phyloP scores from a whole-genome alignment of 2,888 invertebrate species.

The Chaetogeoica ovagalla region DNA sequence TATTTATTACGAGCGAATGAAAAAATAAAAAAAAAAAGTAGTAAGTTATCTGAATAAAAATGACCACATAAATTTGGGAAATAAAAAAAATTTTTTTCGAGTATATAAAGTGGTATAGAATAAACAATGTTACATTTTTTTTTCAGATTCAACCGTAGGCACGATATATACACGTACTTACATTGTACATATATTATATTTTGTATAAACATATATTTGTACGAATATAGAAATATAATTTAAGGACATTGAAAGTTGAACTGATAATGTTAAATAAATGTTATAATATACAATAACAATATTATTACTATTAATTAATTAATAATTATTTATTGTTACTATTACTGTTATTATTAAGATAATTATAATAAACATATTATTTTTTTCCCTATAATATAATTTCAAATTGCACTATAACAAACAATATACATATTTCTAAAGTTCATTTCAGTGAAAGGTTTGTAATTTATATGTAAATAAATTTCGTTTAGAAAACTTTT shows the following conservation, averaged over 20 bases:
- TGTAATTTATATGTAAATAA: conserved; percentile 25
- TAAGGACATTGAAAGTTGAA: too few relatives aligned
- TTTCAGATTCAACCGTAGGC: background rate
- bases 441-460: background rate
- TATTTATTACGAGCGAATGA: conserved; percentile 25
- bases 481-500: conserved; percentile 8
- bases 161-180: too few relatives aligned
- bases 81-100: conserved; percentile 20
- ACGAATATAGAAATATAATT: too few relatives aligned
- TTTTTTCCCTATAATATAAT: background rate
- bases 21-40: conserved; percentile 30
- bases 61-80: conserved; percentile 22
- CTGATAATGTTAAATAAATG: too few relatives aligned
- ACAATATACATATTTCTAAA: conserved; percentile 1
- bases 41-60: conserved; percentile 32
- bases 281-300: too few relatives aligned
- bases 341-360: too few relatives aligned
- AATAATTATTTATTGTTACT: too few relatives aligned
- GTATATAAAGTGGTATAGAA: background rate
- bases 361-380: background rate
- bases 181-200: background rate
- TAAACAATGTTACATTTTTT: background rate
- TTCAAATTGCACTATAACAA: background rate
- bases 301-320: too few relatives aligned
- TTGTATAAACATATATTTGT: background rate